Evolutionary conservation across 2,797 vertebrate species (phyloP).

Genomic region (Rhinoraja longicauda): DNA sequence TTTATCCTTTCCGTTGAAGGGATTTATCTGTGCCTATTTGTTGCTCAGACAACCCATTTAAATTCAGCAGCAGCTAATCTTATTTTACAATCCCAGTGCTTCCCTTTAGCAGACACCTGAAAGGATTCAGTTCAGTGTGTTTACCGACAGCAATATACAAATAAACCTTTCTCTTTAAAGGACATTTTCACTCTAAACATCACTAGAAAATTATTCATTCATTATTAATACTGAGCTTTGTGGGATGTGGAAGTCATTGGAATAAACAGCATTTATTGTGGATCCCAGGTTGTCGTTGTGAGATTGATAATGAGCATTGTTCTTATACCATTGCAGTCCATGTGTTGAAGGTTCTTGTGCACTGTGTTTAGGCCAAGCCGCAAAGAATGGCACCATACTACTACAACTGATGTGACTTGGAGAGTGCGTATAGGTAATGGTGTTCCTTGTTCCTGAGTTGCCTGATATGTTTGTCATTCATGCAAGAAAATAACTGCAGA

Average conservation of each 20-base stretch:
- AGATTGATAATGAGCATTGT: neutral
- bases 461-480: too few relatives aligned
- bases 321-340: neutral
- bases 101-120: neutral
- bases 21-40: slow-evolving; percentile 52
- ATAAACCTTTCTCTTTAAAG: neutral
- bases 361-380: neutral
- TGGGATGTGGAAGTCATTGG: neutral
- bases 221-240: neutral
- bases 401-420: neutral
- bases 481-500: too few relatives aligned
- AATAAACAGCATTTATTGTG: neutral
- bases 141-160: neutral
- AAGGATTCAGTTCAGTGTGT: neutral
- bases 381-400: neutral
- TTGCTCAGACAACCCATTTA: slow-evolving; percentile 47
- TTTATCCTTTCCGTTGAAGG: slow-evolving; percentile 44
- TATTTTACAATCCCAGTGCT: neutral
- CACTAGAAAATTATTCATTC: neutral
- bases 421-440: neutral
- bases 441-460: neutral
- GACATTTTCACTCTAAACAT: neutral
- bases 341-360: neutral
- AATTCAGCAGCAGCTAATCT: slow-evolving; percentile 49
- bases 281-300: neutral